Evolutionary conservation across 2,797 vertebrate genomes (phyloP), one percentile per base, ranked within the genome.

Genomic region (Petrocephalus schoutedeni): DNA sequence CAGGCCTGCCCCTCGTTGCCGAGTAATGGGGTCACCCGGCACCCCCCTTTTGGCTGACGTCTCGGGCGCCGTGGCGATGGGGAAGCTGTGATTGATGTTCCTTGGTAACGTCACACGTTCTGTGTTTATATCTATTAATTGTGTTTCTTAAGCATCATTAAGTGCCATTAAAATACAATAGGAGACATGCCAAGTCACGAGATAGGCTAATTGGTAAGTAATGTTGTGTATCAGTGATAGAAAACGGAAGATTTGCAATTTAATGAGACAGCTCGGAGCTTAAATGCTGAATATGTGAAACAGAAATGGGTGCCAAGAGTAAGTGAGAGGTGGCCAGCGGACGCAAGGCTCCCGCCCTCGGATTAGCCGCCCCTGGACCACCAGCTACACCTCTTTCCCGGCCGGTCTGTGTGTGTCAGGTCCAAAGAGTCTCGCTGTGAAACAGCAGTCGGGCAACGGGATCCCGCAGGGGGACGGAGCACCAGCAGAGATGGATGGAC

Each of bases 191-290:
- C 96, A 96, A 95, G 32, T 97, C 96, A 96, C 96, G 96, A 97
- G 96, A 97, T 96, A 95, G 97, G 96, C 96, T 98, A 98, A 98
- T 98, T 98, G 97, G 96, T 97, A 98, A 98, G 97, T 99, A 99
- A 99, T 98, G 98, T 98, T 97, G 96, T 98, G 97, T 98, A 97
- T 97, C 97, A 96, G 95, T 96, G 97, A 97, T 96, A 97, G 97
- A 97, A 95, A 96, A 96, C 94, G 92, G 96, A 97, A 97, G 97
- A 97, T 96, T 97, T 95, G 95, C 93, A 95, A 92, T 97, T 96
- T 98, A 98, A 98, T 98, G 97, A 96, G 96, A 98, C 94, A 97
- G 94, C 92, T 92, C 94, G 94, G 96, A 96, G 95, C 97, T 96
- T 97, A 97, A 97, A 96, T 97, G 96, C 96, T 97, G 97, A 96